Evolutionary conservation across 2,797 vertebrate species (phyloP).

Genomic region (Malurus leucopterus): DNA sequence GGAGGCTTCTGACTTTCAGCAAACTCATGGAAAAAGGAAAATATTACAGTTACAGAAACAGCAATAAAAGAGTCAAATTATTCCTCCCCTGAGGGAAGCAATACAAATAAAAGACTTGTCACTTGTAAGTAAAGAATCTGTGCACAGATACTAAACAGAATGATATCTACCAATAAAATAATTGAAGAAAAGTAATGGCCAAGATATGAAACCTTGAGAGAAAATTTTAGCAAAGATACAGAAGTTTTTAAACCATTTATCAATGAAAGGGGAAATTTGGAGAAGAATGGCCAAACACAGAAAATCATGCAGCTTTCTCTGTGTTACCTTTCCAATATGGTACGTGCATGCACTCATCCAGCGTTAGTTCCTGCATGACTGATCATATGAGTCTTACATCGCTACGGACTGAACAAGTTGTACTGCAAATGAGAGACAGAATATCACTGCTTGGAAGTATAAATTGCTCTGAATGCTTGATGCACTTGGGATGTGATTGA

Average conservation of each 20-base stretch:
- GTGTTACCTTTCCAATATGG: not conserved
- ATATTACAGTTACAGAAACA: not conserved
- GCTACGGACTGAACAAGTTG: not conserved
- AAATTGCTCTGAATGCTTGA: not conserved
- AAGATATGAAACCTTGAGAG: not conserved
- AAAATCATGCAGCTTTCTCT: not conserved
- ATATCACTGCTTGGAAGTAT: not conserved
- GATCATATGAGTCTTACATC: not conserved
- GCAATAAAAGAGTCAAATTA: not conserved
- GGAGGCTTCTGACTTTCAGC: not conserved
- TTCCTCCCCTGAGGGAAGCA: not conserved
- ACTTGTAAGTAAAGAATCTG: not conserved
- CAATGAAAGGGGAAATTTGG: not conserved
- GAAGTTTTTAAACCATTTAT: not conserved
- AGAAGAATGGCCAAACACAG: not conserved
- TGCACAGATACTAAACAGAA: not conserved
- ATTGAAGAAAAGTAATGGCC: not conserved
- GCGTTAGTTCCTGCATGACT: not conserved
- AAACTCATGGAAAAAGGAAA: not conserved
- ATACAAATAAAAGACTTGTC: not conserved
- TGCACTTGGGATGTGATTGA: not conserved
- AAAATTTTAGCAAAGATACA: not conserved
- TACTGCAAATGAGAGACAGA: not conserved
- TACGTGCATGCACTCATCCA: not conserved
- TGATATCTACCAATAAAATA: not conserved